Evolutionary conservation across 2,888 invertebrate species (phyloP), one percentile per base, ranked within the genome.

Genomic region (Nipponacmea schrenckii): DNA sequence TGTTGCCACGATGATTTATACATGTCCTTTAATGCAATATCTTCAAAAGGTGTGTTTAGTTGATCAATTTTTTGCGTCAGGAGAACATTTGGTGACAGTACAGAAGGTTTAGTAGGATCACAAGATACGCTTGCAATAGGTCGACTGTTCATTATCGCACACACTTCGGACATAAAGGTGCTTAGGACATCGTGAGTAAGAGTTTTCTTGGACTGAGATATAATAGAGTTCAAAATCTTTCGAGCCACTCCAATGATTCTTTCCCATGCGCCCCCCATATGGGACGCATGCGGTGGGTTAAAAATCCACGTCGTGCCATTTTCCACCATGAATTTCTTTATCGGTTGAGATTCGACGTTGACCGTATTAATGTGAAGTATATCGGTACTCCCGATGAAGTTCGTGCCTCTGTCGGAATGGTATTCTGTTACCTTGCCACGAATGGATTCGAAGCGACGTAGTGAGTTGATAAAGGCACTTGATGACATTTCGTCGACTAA

Each of bases 231-330:
- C 15, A 78, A 64, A 31, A 78, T 74, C 8, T 75, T 17, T 17
- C 75, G 24, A 1, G 72, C 48, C 1, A 75, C 45, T 5, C 76
- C 76, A 20, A 77, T 78, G 65, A 78, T 66, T 26, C 76, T 46
- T 48, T 75, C 74, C 73, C 74, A 76, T 1, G 46, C 48, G 14
- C 76, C 76, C 7, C 74, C 78, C 73, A 78, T 74, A 62, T 78
- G 77, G 2, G 77, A 76, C 14, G 71, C 64, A 69, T 75, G 73
- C 0, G 77, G 75, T 0, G 73, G 67, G 27, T 78, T 78, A 62
- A 78, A 78, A n/a, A 44, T 71, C 78, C 77, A 78, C 0, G 68
- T 50, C n/a, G n/a, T n/a, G n/a, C n/a, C n/a, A n/a, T n/a, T n/a
- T n/a, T n/a, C n/a, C n/a, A n/a, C n/a, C n/a, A n/a, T n/a, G n/a